phyloP scores from a whole-genome alignment of 2,113 vertebrate genomes.

The Nibea albiflora region DNA sequence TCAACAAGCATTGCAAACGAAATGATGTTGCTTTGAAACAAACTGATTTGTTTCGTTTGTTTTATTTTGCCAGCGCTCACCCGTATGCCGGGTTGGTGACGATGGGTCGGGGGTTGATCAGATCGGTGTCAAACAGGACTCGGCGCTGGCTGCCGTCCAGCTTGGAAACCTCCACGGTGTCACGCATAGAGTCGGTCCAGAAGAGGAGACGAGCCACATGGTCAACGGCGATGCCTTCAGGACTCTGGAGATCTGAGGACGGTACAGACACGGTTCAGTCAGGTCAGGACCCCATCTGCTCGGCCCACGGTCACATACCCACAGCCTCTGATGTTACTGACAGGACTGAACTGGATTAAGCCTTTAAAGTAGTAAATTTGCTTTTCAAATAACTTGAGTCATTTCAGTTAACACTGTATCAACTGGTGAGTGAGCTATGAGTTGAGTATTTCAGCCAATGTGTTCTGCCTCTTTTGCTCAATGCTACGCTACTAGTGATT shows the following conservation, averaged over 20 bases:
- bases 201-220: constrained; percentile 92
- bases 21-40: too few species aligned
- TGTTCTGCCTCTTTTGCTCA: too few species aligned
- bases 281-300: not conserved
- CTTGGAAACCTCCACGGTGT: constrained; percentile 92
- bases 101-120: constrained; percentile 94
- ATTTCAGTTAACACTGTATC: too few species aligned
- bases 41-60: not conserved
- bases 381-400: too few species aligned
- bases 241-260: constrained; percentile 89
- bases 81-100: constrained; percentile 87
- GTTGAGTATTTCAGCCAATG: too few species aligned
- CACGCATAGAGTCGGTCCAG: constrained; percentile 94
- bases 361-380: too few species aligned
- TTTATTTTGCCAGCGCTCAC: constrained; percentile 69
- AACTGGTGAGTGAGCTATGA: too few species aligned
- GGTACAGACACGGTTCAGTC: not conserved
- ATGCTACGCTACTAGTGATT: too few species aligned
- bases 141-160: constrained; percentile 90
- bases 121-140: constrained; percentile 88
- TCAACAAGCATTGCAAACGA: not conserved
- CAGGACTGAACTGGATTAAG: too few species aligned
- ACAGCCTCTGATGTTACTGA: too few species aligned
- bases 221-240: constrained; percentile 93
- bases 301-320: too few species aligned